These are phyloP conservation scores for Barbus barbus DNA, from an alignment of 2,113 vertebrate species.

Conservation along the genomic window DNA sequence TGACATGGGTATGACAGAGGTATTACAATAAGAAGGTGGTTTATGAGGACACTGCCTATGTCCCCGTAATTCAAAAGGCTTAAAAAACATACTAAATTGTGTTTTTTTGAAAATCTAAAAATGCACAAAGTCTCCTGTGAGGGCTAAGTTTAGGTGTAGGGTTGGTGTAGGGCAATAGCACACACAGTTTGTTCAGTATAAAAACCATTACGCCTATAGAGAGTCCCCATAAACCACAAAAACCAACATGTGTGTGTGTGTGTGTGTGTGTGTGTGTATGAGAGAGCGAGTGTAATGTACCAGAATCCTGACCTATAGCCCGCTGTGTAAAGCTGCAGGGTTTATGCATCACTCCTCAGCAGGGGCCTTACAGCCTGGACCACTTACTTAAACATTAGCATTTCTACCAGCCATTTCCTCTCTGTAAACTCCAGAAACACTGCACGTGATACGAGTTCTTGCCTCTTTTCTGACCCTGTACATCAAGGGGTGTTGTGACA, in stretches of 20 bases:
- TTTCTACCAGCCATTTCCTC: slow-evolving; percentile 18
- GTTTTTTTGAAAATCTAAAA: too few species aligned
- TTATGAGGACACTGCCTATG: too few species aligned
- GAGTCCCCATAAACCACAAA: too few species aligned
- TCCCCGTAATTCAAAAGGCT: too few species aligned
- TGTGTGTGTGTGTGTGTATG: not conserved
- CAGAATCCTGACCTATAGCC: slow-evolving; percentile 35
- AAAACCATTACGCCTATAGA: too few species aligned
- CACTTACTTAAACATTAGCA: slow-evolving; percentile 11
- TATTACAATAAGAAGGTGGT: too few species aligned
- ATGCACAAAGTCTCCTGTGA: too few species aligned
- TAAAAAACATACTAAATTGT: too few species aligned
- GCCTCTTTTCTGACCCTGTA: not conserved
- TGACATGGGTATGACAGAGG: too few species aligned
- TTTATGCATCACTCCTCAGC: slow-evolving; percentile 18
- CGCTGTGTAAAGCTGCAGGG: slow-evolving; percentile 1
- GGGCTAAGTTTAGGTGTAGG: too few species aligned
- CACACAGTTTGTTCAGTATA: too few species aligned
- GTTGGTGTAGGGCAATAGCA: too few species aligned
- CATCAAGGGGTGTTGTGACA: not conserved
- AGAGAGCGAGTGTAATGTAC: not conserved
- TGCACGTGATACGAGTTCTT: not conserved
- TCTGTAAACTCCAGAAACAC: not conserved
- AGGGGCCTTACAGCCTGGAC: not conserved
- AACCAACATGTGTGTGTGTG: not conserved